Conservation (phyloP, 2,797 vertebrate genomes). For the Smutsia gigantea region DNA sequence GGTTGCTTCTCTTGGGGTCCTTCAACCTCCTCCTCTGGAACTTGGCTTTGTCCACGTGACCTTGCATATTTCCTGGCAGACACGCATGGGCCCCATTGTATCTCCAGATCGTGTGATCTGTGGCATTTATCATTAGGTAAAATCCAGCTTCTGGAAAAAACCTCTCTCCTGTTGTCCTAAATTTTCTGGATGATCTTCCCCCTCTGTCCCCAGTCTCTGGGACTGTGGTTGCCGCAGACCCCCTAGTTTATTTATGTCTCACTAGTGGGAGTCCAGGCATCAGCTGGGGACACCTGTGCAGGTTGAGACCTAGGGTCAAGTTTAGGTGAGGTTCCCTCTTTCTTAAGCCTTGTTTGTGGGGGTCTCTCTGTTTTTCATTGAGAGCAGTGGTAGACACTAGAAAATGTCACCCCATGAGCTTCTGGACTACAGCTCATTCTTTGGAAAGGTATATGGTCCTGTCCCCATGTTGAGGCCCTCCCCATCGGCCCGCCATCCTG, state of each 20-base stretch:
- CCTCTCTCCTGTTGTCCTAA: background rate
- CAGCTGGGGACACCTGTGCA: background rate
- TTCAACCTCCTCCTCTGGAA: background rate
- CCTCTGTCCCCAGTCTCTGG: background rate
- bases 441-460: background rate
- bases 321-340: background rate
- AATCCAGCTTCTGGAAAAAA: background rate
- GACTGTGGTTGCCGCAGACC: background rate
- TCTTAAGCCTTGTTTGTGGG: background rate
- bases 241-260: background rate
- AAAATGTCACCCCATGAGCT: background rate
- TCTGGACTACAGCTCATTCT: background rate
- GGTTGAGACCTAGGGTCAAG: background rate
- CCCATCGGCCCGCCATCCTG: accelerated
- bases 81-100: accelerated
- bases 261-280: background rate
- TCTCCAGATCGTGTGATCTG: background rate
- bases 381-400: background rate
- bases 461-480: background rate
- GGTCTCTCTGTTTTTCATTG: background rate
- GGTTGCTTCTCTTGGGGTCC: background rate
- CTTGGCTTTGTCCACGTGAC: background rate
- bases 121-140: background rate
- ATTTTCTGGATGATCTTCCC: no score
- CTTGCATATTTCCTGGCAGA: accelerated